Percentiles rank a stretch among this genome's conserved stretches.
These are phyloP conservation scores for Zygothrica quintamaculata DNA, from an alignment of 2,888 invertebrate genomes.

Conservation along the genomic window DNA sequence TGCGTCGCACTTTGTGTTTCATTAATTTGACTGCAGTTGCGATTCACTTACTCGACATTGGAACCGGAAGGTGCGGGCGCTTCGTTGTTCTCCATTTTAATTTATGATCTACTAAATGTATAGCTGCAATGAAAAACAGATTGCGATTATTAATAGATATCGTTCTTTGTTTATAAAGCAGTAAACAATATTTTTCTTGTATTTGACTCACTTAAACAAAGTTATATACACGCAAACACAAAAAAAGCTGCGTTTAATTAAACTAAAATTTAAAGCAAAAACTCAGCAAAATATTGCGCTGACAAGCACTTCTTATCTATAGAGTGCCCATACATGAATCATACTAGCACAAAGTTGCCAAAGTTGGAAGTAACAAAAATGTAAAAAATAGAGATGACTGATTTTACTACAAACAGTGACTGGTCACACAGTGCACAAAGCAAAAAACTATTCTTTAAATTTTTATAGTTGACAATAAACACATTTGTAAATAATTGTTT, in stretches of 20 bases:
- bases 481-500: not conserved
- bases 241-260: conserved; percentile 40
- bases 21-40: conserved; percentile 28
- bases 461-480: not conserved
- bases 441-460: conserved; percentile 1
- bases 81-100: conserved; percentile 71
- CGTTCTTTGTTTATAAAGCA: conserved; percentile 27
- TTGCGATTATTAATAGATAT: conserved; percentile 9
- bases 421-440: conserved; percentile 4
- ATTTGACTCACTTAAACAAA: conserved; percentile 13
- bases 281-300: conserved; percentile 27
- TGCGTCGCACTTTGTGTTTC: conserved; percentile 29
- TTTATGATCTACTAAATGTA: conserved; percentile 27
- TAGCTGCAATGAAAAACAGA: conserved; percentile 14
- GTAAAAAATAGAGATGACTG: conserved; percentile 43
- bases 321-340: conserved; percentile 51
- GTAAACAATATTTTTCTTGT: conserved; percentile 6
- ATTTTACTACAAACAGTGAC: conserved; percentile 15
- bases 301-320: conserved; percentile 65
- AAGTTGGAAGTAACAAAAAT: conserved; percentile 35
- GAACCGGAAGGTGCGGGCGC: conserved; percentile 70
- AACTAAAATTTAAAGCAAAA: conserved; percentile 15
- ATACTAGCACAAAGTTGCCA: conserved; percentile 25
- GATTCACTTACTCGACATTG: conserved; percentile 70
- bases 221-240: too few relatives aligned